A percentile compares a stretch with the other conserved stretches of the same genome.
Evolutionary conservation across 1,140 invertebrate genomes (phyloP).

Genomic region (Periplaneta americana): DNA sequence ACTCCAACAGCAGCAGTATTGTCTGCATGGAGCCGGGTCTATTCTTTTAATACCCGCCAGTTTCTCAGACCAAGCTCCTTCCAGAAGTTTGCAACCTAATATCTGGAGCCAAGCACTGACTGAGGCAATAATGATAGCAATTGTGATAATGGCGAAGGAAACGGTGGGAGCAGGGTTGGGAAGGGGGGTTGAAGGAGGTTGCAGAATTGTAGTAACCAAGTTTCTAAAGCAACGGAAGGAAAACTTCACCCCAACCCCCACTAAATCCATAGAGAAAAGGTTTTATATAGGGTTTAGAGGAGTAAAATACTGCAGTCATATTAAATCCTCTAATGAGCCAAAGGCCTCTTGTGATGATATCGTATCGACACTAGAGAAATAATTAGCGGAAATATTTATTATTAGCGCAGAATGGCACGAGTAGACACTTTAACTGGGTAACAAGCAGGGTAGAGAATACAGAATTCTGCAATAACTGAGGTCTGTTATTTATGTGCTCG

Average conservation of each 20-base stretch:
- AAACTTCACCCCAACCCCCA: not conserved
- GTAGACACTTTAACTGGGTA: no score
- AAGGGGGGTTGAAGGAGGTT: no score
- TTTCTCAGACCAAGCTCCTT: not conserved
- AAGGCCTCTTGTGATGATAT: not conserved
- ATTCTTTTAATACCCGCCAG: no score
- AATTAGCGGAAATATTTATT: no score
- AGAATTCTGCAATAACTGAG: no score
- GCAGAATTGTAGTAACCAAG: not conserved
- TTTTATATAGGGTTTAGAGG: not conserved
- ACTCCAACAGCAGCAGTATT: not conserved
- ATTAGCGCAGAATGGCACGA: no score
- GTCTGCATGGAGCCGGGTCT: not conserved
- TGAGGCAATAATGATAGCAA: not conserved
- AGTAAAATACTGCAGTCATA: no score
- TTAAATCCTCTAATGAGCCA: not conserved
- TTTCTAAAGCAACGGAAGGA: not conserved
- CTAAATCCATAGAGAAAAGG: no score
- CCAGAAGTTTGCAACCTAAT: not conserved
- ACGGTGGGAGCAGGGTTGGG: not conserved
- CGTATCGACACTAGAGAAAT: not conserved
- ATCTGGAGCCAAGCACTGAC: not conserved
- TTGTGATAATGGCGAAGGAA: not conserved
- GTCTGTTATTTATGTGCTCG: no score
- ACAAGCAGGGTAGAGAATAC: no score